Base-by-base conservation (phyloP, 1,140 invertebrate species). In the Camponotus pennsylvanicus region DNA sequence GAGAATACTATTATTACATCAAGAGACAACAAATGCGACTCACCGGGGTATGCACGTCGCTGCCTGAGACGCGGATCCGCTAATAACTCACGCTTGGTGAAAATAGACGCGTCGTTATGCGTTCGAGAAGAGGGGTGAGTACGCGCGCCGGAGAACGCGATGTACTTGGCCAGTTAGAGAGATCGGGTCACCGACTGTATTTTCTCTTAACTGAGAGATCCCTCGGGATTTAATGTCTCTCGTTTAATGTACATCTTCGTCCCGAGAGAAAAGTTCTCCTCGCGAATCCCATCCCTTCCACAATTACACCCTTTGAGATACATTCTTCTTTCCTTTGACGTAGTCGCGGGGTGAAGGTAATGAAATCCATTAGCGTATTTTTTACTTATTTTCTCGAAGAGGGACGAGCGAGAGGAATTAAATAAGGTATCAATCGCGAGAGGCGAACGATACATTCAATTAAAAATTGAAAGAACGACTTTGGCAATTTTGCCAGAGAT, bases 1-100 rank as follows among this genome's bases (percentile, higher is more conserved):
- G 85, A 86, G 85, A 85, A 88, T 69, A 92, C 93, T 94, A 94
- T 94, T 93, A 94, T 94, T 94, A 94, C 90, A 89, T 90, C 78
- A 77, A 92, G 92, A 93, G 92, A 93, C 92, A 90, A 88, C 88
- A 91, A 92, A 87, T 86, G 86, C 89, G 83, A 91, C 85, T 52
- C 49, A 52, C 13, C 9, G 83, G 77, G 77, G 86, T 80, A 88
- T 85, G 49, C 49, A 15, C 88, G 90, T 67, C 89, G 88, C 89
- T 87, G 85, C 87, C 90, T 84, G 86, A 86, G 82, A 78, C 83
- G 85, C 87, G 76, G 79, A 77, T 91, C 91, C 85, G 88, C 90
- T 94, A 93, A 94, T 93, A 94, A 94, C 92, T 92, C 89, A 89
- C 79, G 71, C 85, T 86, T 73, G 83, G 77, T 90, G 71, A 91